Evolutionary conservation across 2,797 vertebrate species (phyloP), one percentile per base, ranked within the genome.

Genomic region (Trachops cirrhosus): DNA sequence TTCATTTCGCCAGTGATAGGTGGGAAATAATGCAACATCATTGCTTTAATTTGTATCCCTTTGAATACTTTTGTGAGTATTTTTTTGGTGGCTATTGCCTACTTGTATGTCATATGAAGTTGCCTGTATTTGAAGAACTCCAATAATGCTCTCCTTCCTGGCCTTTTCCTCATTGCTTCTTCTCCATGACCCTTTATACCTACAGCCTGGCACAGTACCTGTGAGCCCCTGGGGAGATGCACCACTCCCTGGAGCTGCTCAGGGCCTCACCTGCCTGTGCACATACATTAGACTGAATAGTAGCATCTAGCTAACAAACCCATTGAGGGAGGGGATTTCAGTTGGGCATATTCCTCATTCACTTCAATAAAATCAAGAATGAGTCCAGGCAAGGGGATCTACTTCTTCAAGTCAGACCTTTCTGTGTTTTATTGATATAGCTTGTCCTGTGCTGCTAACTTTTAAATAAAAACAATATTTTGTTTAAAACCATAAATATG

Each of bases 401-500:
- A 1, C 18, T 52, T 26, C 29, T 64, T 91, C 14, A 29, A 41
- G 21, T 54, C n/a, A 91, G 26, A 67, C 15, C 18, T 88, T n/a
- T 34, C 62, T 86, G 32, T 94, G 6, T 94, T 59, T 46, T 77
- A 21, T n/a, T 39, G 86, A 5, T 52, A 12, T 73, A 54, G 22
- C 39, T 91, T 78, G 73, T 34, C 19, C 34, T 64, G 3, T 52
- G 32, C 46, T 44, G 26, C 24, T 67, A 41, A 24, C 29, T 77
- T 71, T 97, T 89, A 95, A 88, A 7, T 67, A 79, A 46, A 86
- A 64, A 85, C 0, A 48, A 0, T 6, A 86, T 94, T 73, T 67
- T 19, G 91, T 92, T 96, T 68, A 67, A 73, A 59, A 74, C 21
- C 67, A 50, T 86, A 90, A 93, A 78, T 48, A 5, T 88, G 93